Percentiles rank a stretch among this genome's conserved stretches.
phyloP scores from a whole-genome alignment of 2,888 invertebrate genomes.

The Clanis bilineata region DNA sequence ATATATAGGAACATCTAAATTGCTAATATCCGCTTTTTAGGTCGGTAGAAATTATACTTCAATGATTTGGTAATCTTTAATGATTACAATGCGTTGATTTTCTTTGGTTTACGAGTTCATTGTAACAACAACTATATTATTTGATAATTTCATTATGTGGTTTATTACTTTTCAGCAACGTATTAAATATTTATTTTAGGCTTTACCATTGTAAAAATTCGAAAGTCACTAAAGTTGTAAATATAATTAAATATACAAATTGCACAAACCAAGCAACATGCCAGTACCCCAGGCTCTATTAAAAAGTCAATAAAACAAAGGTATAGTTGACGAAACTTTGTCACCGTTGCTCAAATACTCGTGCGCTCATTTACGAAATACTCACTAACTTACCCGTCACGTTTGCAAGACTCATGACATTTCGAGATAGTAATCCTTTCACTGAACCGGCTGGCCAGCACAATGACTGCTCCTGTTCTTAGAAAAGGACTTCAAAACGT shows the following conservation, averaged over 20 bases:
- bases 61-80: neutral
- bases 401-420: constrained; percentile 61
- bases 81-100: neutral
- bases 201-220: neutral
- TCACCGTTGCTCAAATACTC: constrained; percentile 57
- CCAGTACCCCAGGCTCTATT: neutral
- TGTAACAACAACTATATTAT: no score
- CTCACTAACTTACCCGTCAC: constrained; percentile 52
- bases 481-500: constrained; percentile 9
- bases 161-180: no score
- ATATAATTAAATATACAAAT: neutral
- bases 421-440: constrained; percentile 67
- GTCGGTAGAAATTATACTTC: neutral
- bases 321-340: constrained; percentile 58
- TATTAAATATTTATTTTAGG: no score
- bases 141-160: no score
- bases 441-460: constrained; percentile 39
- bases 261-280: neutral
- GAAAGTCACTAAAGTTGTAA: neutral
- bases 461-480: constrained; percentile 15
- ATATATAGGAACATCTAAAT: neutral
- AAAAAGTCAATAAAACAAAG: constrained; percentile 34
- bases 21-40: neutral
- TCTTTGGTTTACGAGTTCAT: no score
- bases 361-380: constrained; percentile 70